Evolutionary conservation across 2,888 invertebrate genomes (phyloP).

Genomic region (Meteorus cinctellus): DNA sequence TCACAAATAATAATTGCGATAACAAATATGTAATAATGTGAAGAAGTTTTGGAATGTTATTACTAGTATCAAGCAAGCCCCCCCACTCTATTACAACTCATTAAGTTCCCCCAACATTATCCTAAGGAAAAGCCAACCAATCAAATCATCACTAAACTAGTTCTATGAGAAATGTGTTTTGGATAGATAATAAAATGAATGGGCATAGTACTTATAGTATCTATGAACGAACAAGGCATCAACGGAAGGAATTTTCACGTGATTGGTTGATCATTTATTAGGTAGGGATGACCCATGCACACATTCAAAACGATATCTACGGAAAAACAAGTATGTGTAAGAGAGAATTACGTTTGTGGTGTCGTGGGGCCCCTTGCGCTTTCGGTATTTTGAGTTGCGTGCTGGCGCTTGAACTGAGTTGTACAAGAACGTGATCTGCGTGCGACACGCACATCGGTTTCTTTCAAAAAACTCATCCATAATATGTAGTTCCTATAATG

Average conservation of each 20-base stretch:
- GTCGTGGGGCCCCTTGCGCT: neutral
- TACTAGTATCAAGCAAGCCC: neutral
- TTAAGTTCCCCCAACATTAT: neutral
- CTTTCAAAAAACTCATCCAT: slow-evolving; percentile 12
- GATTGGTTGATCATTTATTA: neutral
- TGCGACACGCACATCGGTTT: slow-evolving; percentile 38
- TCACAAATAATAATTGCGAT: neutral
- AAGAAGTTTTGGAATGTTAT: neutral
- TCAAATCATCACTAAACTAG: neutral
- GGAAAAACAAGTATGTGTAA: neutral
- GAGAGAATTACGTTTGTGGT: neutral
- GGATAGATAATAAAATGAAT: slow-evolving; percentile 1
- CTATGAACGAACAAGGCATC: neutral
- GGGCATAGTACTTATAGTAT: neutral
- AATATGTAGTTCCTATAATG: slow-evolving; percentile 51
- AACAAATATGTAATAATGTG: neutral
- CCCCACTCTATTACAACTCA: neutral
- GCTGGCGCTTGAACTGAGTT: slow-evolving; percentile 38
- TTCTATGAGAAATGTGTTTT: neutral
- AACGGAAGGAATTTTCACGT: neutral
- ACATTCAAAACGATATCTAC: slow-evolving; percentile 1
- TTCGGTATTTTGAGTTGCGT: slow-evolving; percentile 40
- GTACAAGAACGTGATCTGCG: slow-evolving; percentile 40
- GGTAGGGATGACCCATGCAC: neutral
- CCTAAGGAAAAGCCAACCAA: neutral